Evolutionary conservation across 2,113 vertebrate genomes (phyloP).

Genomic region (Sinocyclocheilus anophthalmus): DNA sequence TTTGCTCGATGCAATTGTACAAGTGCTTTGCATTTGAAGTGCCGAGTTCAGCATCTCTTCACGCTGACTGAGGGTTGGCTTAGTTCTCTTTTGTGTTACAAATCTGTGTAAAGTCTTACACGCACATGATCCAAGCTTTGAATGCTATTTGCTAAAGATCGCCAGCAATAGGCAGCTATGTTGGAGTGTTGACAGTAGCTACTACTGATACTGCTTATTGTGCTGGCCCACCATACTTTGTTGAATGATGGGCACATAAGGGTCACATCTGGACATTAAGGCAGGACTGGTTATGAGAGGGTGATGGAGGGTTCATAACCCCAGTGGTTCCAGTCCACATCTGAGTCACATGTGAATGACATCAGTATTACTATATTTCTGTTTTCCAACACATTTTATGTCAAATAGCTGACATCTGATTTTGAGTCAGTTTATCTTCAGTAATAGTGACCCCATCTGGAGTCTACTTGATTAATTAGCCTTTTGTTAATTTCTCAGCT

Average conservation of each 20-base stretch:
- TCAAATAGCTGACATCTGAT: conserved; percentile 60
- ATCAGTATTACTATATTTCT: conserved; percentile 46
- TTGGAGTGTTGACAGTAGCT: background rate
- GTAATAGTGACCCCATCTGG: conserved; percentile 66
- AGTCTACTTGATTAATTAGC: conserved; percentile 71
- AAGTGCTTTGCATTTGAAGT: conserved; percentile 25
- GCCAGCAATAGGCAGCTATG: background rate
- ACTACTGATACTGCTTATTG: background rate
- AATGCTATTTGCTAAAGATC: background rate
- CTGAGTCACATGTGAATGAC: conserved; percentile 60
- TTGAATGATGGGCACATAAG: conserved; percentile 40
- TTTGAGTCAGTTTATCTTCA: conserved; percentile 57
- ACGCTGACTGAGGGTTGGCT: conserved; percentile 11
- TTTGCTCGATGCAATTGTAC: conserved; percentile 29
- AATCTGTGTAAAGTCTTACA: conserved; percentile 23
- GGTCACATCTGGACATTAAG: conserved; percentile 67
- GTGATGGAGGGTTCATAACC: conserved; percentile 37
- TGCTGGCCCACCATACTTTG: conserved; percentile 32
- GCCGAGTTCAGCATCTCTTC: conserved; percentile 28
- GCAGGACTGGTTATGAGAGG: conserved; percentile 49
- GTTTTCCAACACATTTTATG: background rate
- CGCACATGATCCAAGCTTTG: background rate
- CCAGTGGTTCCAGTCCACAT: conserved; percentile 52
- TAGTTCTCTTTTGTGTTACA: conserved; percentile 26
- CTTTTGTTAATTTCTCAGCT: conserved; percentile 69